Conservation (phyloP, 2,888 invertebrate genomes). For the Therioaphis trifolii region DNA sequence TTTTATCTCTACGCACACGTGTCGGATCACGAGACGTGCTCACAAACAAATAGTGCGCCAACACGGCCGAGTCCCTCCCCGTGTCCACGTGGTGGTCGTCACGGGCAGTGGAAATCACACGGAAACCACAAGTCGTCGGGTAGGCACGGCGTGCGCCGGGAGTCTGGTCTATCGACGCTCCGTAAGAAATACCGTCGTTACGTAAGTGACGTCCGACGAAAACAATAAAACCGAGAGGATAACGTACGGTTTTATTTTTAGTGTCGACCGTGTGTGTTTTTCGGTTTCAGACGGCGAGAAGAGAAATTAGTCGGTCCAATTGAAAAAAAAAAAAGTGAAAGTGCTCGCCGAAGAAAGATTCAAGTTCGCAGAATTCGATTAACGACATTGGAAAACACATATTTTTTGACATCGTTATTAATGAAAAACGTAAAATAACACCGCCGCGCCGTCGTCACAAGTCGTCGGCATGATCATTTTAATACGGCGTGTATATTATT, state of each 20-base stretch:
- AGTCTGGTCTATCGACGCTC: too few relatives aligned
- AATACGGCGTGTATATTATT: too few relatives aligned
- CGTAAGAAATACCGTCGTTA: too few relatives aligned
- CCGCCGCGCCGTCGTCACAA: not conserved
- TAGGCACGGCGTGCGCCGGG: too few relatives aligned
- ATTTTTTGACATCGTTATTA: not conserved
- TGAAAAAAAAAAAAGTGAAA: slow-evolving; percentile 49
- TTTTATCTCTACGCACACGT: too few relatives aligned
- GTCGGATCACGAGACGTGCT: too few relatives aligned
- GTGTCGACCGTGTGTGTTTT: slow-evolving; percentile 7
- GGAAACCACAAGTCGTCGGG: too few relatives aligned
- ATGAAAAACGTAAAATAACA: not conserved
- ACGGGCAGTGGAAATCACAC: too few relatives aligned
- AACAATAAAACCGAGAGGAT: not conserved
- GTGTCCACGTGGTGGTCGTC: too few relatives aligned
- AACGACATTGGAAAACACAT: slow-evolving; percentile 33
- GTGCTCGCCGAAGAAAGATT: slow-evolving; percentile 20
- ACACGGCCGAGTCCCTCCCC: too few relatives aligned
- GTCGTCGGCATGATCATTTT: too few relatives aligned
- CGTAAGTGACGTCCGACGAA: not conserved
- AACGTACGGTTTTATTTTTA: not conserved
- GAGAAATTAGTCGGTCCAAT: slow-evolving; percentile 38
- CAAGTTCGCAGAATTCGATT: slow-evolving; percentile 41
- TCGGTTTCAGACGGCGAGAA: slow-evolving; percentile 18
- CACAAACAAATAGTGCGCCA: too few relatives aligned